Evolutionary conservation across 2,888 invertebrate genomes (phyloP).

Genomic region (Oscheius myriophilus): DNA sequence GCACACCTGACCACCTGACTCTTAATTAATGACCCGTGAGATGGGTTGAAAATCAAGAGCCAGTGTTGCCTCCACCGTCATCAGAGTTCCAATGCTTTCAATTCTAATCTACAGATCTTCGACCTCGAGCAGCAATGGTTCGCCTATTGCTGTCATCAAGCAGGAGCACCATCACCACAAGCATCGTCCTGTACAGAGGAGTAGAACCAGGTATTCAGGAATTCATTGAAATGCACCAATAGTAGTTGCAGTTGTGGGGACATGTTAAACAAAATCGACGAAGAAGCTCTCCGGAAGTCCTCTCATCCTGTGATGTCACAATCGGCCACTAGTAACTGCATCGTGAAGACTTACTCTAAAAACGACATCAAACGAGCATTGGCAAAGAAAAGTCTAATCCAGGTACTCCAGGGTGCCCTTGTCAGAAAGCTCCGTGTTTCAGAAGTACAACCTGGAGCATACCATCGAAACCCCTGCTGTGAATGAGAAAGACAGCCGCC

Average conservation of each 20-base stretch:
- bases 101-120: constrained; percentile 10
- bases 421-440: not conserved
- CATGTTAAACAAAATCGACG: constrained; percentile 35
- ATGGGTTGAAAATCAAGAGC: no score
- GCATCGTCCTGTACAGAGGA: constrained; percentile 37
- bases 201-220: constrained; percentile 36
- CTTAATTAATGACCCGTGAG: no score
- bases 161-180: constrained; percentile 28
- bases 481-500: constrained; percentile 15
- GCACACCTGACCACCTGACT: no score
- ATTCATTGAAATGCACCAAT: not conserved
- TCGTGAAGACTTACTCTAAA: constrained; percentile 19
- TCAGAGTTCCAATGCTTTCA: no score
- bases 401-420: constrained; percentile 6
- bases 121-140: constrained; percentile 25
- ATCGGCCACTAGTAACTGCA: constrained; percentile 8
- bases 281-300: constrained; percentile 30
- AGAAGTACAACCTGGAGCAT: constrained; percentile 36
- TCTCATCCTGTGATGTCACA: constrained; percentile 32
- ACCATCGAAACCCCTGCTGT: not conserved
- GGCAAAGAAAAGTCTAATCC: constrained; percentile 31
- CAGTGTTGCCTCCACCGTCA: no score
- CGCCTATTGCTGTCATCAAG: constrained; percentile 23
- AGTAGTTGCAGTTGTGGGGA: constrained; percentile 34
- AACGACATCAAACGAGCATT: constrained; percentile 16